Base-by-base conservation (phyloP, 1,140 invertebrate species). In the Pachypeltis micranthus region DNA sequence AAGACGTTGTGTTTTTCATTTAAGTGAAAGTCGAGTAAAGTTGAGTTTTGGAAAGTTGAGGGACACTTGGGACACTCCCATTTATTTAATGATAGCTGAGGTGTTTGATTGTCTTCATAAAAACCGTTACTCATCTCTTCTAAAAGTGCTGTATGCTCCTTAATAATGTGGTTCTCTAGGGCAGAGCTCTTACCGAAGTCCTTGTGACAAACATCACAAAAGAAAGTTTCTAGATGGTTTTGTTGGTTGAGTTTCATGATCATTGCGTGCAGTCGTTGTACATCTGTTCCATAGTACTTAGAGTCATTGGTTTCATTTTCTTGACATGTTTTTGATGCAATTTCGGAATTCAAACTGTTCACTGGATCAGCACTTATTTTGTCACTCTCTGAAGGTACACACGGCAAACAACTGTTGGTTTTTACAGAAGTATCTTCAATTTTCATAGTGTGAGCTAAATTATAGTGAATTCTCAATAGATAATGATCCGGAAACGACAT, bases 241-340 rank as follows among this genome's bases (percentile, higher is more conserved):
- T 87, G 74, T 61, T 85, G 85, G 70, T 93, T 93, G 55, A 94
- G 73, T 74, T 94, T 91, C 56, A 90, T 80, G 66, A 95, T 88
- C 91, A 94, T 94, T 0, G 88, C 88, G 73, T 95, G 91, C 21
- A 94, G 74, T 72, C 93, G 92, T 67, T 91, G 85, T 2, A 94
- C 75, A 69, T 92, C 90, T 70, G 55, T 12, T 21, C 12, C 12
- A 21, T 29, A 44, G 16, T 21, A 26, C n/a, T 34, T 56, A n/a
- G 21, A 21, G 19, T 60, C 31, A 31, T 28, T 39, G 19, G 58
- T 26, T 2, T 64, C 31, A 24, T 21, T 61, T 61, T 61, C 31
- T 57, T 39, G 31, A 2, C 61, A 59, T 7, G 44, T 21, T 44
- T 19, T 54, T 57, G 55, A 24, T 2, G 10, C n/a, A 4, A 56